These are phyloP conservation scores for Perognathus longimembris DNA, from an alignment of 2,113 vertebrate genomes.

Conservation along the genomic window DNA sequence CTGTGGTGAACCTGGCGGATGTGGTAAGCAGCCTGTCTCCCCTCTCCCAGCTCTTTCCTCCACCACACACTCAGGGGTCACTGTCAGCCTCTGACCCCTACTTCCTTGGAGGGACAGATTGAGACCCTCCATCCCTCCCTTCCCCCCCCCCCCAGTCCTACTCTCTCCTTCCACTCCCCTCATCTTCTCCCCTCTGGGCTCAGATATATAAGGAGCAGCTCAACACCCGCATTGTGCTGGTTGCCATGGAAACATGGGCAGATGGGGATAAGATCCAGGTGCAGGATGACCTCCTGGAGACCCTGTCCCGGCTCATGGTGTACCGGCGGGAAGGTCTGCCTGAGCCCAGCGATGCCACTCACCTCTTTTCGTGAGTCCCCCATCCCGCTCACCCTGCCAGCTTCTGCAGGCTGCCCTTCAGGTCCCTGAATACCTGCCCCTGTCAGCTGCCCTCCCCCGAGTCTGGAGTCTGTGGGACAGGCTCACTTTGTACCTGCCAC, in stretches of 20 bases:
- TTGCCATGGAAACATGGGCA: constrained; percentile 98
- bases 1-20: constrained; percentile 96
- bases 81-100: neutral
- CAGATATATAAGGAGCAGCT: constrained; percentile 98
- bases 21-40: constrained; percentile 87
- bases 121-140: neutral
- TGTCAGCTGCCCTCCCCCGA: neutral
- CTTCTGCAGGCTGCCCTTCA: neutral
- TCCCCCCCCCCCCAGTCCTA: neutral
- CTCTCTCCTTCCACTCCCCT: neutral
- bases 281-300: constrained; percentile 91
- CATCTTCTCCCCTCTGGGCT: neutral
- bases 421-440: neutral
- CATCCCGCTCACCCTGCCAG: too few relatives aligned
- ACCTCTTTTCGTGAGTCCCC: constrained; percentile 95
- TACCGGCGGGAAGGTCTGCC: constrained; percentile 91
- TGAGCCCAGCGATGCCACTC: constrained; percentile 92
- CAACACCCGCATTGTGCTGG: constrained; percentile 96
- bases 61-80: too few relatives aligned
- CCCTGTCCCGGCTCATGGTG: constrained; percentile 93
- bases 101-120: neutral
- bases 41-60: accelerated
- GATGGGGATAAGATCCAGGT: constrained; percentile 92
- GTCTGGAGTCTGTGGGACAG: neutral
- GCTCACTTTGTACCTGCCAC: neutral